Evolutionary conservation across 2,113 vertebrate species (phyloP).

Genomic region (Pipa parva): DNA sequence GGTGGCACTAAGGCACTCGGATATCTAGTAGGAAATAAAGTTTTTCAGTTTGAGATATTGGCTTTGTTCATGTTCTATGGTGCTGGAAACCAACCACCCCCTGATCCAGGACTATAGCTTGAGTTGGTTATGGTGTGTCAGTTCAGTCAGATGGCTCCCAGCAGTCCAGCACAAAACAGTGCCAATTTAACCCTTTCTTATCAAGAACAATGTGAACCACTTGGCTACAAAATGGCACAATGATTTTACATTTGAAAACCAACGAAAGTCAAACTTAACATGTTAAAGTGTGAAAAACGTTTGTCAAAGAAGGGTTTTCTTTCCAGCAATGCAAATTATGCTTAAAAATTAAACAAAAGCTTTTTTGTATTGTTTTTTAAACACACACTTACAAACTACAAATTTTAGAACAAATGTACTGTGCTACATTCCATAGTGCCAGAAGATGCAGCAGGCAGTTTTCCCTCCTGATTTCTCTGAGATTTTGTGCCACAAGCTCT

Average conservation of each 20-base stretch:
- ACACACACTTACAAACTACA: conserved; percentile 72
- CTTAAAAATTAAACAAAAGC: conserved; percentile 33
- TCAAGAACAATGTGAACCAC: conserved; percentile 59
- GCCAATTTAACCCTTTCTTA: neutral
- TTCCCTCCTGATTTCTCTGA: conserved; percentile 59
- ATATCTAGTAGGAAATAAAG: conserved; percentile 26
- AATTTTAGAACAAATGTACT: conserved; percentile 68
- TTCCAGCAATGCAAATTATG: conserved; percentile 1
- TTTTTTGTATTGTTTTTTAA: conserved; percentile 57
- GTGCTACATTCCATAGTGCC: conserved; percentile 65
- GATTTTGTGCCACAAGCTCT: conserved; percentile 45
- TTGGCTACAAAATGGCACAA: conserved; percentile 47
- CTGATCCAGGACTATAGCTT: neutral
- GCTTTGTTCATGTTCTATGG: conserved; percentile 13
- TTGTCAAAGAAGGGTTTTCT: neutral
- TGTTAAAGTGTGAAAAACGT: conserved; percentile 66
- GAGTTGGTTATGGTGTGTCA: neutral
- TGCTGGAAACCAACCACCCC: neutral
- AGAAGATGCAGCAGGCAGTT: conserved; percentile 55
- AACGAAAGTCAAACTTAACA: conserved; percentile 67
- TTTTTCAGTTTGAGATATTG: conserved; percentile 16
- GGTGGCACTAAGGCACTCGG: conserved; percentile 38
- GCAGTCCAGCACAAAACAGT: conserved; percentile 39
- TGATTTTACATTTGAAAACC: conserved; percentile 64
- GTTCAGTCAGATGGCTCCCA: conserved; percentile 50